These are phyloP conservation scores for Avahi laniger DNA, from an alignment of 2,797 vertebrate species.

Conservation along the genomic window DNA sequence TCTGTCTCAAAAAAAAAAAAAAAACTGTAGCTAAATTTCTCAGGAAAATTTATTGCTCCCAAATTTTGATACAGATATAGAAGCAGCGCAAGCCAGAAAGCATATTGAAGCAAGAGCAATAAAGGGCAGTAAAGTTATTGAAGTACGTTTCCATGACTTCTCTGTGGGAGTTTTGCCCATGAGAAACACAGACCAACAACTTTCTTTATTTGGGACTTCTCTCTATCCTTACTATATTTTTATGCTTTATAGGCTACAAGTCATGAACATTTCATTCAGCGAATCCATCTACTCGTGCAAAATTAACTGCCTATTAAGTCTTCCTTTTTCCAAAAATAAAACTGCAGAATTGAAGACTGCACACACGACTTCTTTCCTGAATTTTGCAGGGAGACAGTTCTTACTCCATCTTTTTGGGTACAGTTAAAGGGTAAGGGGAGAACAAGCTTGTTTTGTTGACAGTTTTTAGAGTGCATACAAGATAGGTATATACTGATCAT, in stretches of 20 bases:
- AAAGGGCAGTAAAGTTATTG: neutral
- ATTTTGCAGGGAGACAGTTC: neutral
- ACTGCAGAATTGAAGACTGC: neutral
- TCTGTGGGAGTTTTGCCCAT: neutral
- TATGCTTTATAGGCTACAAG: neutral
- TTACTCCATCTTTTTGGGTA: neutral
- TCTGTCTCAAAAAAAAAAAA: too few relatives aligned
- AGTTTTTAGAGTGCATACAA: slow-evolving; percentile 1
- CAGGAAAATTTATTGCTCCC: neutral
- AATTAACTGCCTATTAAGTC: neutral
- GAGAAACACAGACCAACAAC: neutral
- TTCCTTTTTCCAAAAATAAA: slow-evolving; percentile 8
- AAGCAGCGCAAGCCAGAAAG: neutral
- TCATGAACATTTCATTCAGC: slow-evolving; percentile 11
- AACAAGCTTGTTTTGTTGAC: neutral
- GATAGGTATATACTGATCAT: neutral
- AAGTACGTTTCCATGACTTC: neutral
- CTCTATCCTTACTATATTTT: neutral
- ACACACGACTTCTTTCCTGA: neutral
- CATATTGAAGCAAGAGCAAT: neutral
- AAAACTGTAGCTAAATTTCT: neutral
- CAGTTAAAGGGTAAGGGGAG: neutral
- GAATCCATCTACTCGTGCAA: neutral
- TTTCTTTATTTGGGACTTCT: neutral
- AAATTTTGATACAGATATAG: neutral